Evolutionary conservation across 2,797 vertebrate species (phyloP).

Genomic region (Luscinia megarhynchos): DNA sequence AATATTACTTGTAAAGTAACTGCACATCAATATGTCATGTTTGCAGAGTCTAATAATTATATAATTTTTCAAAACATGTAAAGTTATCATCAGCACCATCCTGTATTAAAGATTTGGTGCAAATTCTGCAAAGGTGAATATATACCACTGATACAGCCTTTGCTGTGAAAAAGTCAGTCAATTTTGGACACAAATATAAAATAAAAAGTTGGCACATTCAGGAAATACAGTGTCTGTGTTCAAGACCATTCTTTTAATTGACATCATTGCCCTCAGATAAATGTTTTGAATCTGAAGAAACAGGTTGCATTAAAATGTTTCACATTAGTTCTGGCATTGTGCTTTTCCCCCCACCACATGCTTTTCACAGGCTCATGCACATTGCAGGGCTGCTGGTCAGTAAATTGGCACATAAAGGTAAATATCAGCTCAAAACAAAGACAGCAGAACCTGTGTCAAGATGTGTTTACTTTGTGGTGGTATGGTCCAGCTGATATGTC

Average conservation of each 20-base stretch:
- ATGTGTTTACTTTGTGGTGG: slow-evolving; percentile 28
- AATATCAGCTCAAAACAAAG: slow-evolving; percentile 56
- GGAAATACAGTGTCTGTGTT: slow-evolving; percentile 73
- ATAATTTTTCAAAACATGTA: slow-evolving; percentile 66
- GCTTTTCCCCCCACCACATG: slow-evolving; percentile 76
- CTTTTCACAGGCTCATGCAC: slow-evolving; percentile 65
- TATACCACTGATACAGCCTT: slow-evolving; percentile 77
- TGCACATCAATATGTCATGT: slow-evolving; percentile 77
- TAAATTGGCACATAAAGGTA: slow-evolving; percentile 75
- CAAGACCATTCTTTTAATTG: slow-evolving; percentile 53
- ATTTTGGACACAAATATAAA: slow-evolving; percentile 70
- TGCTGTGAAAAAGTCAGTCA: slow-evolving; percentile 64
- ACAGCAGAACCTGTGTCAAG: slow-evolving; percentile 69
- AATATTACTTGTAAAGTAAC: slow-evolving; percentile 78
- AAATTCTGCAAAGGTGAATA: slow-evolving; percentile 79
- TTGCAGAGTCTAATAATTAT: slow-evolving; percentile 73
- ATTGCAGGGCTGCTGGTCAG: slow-evolving; percentile 70
- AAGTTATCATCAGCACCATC: slow-evolving; percentile 79
- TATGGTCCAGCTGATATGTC: neutral
- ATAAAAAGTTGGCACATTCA: slow-evolving; percentile 81
- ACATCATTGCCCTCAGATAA: slow-evolving; percentile 58
- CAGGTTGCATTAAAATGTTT: slow-evolving; percentile 58
- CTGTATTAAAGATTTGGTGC: slow-evolving; percentile 75
- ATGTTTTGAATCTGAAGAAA: slow-evolving; percentile 56
- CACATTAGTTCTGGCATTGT: slow-evolving; percentile 76